Evolutionary conservation across 2,797 vertebrate genomes (phyloP).

Genomic region (Podarcis siculus): DNA sequence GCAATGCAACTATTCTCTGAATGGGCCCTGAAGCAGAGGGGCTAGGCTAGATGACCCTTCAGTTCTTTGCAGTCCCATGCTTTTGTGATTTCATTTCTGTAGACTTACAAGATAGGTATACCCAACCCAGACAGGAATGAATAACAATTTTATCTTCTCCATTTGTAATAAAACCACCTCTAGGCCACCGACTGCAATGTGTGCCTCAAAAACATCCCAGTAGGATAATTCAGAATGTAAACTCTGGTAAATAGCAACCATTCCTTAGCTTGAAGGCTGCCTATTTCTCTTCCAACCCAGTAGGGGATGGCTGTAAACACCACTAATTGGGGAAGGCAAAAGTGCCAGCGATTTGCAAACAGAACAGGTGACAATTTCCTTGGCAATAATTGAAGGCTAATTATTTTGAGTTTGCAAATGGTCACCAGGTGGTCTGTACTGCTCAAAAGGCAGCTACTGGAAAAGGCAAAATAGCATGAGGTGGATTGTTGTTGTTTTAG

Average conservation of each 20-base stretch:
- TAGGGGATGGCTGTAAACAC: neutral
- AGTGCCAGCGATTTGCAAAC: conserved; percentile 21
- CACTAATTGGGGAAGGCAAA: conserved; percentile 20
- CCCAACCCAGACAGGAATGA: neutral
- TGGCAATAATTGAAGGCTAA: conserved; percentile 41
- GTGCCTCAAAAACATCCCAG: conserved; percentile 4
- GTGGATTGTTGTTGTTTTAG: neutral
- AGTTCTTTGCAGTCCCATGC: neutral
- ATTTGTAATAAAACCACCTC: neutral
- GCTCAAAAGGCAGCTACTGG: neutral
- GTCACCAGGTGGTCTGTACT: neutral
- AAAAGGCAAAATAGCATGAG: neutral
- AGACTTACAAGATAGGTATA: neutral
- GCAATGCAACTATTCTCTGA: neutral
- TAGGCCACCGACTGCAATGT: neutral
- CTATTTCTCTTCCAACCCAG: conserved; percentile 31
- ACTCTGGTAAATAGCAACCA: conserved; percentile 11
- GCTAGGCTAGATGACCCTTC: neutral
- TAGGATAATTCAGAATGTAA: conserved; percentile 43
- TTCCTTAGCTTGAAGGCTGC: conserved; percentile 10
- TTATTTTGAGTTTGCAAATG: conserved; percentile 41
- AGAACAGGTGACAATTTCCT: conserved; percentile 20
- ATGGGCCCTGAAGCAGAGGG: neutral
- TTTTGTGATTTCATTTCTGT: conserved; percentile 4
- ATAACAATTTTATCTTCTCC: neutral